Percentiles rank a stretch among this genome's conserved stretches.
Conservation (phyloP, 92 coral and sea anemone species). For the Zoanthus solanderi region DNA sequence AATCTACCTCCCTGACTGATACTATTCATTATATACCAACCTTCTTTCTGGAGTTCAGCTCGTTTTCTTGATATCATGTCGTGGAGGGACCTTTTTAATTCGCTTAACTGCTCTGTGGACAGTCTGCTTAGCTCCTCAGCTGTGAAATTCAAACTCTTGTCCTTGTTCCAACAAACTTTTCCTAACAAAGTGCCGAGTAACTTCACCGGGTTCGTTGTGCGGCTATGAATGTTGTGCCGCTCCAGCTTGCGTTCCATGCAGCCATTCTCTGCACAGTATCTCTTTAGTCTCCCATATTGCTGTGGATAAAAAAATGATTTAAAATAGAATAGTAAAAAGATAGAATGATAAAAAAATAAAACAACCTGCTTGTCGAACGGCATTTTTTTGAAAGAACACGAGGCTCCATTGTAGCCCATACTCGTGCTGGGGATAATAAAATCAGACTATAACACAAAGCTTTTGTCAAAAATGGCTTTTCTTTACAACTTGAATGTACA, state of each 20-base stretch:
- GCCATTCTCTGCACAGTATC: constrained; percentile 33
- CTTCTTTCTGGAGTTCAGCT: constrained; percentile 27
- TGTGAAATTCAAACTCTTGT: constrained; percentile 19
- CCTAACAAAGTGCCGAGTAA: constrained; percentile 21
- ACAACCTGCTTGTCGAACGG: too few relatives aligned
- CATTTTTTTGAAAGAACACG: too few relatives aligned
- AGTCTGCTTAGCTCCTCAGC: constrained; percentile 2
- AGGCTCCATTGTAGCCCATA: too few relatives aligned
- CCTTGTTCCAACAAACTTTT: constrained; percentile 21
- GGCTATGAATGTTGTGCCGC: constrained; percentile 20
- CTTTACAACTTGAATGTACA: too few relatives aligned
- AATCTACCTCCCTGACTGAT: too few relatives aligned
- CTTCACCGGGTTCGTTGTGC: constrained; percentile 23
- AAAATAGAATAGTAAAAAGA: too few relatives aligned
- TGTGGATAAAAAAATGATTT: neutral
- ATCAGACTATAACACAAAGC: too few relatives aligned
- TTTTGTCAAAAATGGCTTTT: too few relatives aligned
- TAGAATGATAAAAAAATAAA: too few relatives aligned
- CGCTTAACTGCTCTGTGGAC: neutral
- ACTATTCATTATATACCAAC: neutral
- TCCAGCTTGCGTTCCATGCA: constrained; percentile 34
- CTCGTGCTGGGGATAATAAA: too few relatives aligned
- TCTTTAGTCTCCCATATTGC: constrained; percentile 37
- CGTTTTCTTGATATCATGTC: constrained; percentile 17
- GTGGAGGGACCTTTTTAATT: constrained; percentile 13